Evolutionary conservation across 1,140 invertebrate species (phyloP), one percentile per base, ranked within the genome.

Genomic region (Drosophila micromelanica): DNA sequence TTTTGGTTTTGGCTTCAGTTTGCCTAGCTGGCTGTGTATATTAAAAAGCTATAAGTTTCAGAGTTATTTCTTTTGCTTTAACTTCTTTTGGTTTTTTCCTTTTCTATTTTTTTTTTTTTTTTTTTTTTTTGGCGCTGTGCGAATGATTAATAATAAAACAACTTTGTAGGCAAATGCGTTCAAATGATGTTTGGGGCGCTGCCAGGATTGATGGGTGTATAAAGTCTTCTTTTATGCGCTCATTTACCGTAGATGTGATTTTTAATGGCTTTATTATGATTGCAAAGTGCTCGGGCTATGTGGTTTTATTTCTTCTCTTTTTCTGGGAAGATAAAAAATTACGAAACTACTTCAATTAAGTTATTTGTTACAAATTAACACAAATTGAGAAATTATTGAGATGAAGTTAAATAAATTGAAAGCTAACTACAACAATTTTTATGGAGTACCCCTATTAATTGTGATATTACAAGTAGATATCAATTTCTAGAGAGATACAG

Each of bases 201-300:
- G 70, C 72, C 71, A 76, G 78, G 76, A 87, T 87, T 87, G 84
- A 87, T 87, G 84, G 82, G 56, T 89, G 84, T 89, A 87, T 87
- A 87, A 87, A 84, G 78, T 82, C 84, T 89, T 87, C 79, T 76
- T 89, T 87, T 82, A 87, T 89, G 68, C 64, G 84, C 75, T 86
- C 80, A 86, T 86, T 86, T 80, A 73, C 48, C 52, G 67, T 64
- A 38, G 78, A 87, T 87, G 82, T 62, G 69, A 69, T 45, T 73
- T 71, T 79, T 43, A 82, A 87, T 73, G 72, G 64, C 84, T 87
- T 68, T 89, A 89, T 89, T 89, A 82, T 76, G 73, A 43, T 71
- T 57, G 46, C 75, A 60, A 73, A 43, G 20, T 77, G 61, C 59
- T 38, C 15, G 30, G 5, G 27, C 15, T 13, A 20, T 46, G 56